Conservation (phyloP, 2,888 invertebrate species). For the Hirtodrosophila cameraria region DNA sequence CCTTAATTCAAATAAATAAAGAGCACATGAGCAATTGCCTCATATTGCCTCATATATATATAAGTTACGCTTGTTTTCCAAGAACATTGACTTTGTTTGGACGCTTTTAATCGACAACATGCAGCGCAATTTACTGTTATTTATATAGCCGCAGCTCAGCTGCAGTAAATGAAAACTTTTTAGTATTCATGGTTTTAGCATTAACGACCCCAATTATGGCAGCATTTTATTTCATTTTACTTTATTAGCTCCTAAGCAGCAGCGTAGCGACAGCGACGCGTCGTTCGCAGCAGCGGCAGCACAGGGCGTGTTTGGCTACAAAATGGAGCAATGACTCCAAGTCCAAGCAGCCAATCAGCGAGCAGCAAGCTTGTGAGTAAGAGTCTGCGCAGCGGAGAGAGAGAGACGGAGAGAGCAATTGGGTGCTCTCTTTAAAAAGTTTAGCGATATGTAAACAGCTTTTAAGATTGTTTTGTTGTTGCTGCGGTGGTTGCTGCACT, state of each 20-base stretch:
- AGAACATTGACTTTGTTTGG: neutral
- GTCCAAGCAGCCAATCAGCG: conserved; percentile 50
- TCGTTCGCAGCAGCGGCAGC: conserved; percentile 8
- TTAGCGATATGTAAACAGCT: conserved; percentile 26
- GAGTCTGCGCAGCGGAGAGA: conserved; percentile 36
- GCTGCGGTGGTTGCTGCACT: conserved; percentile 20
- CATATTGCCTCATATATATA: too few relatives aligned
- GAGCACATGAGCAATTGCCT: too few relatives aligned
- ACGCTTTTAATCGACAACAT: too few relatives aligned
- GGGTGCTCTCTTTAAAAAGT: conserved; percentile 13
- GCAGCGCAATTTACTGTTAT: conserved; percentile 45
- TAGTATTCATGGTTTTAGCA: conserved; percentile 76
- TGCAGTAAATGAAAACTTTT: conserved; percentile 64
- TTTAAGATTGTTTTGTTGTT: conserved; percentile 31
- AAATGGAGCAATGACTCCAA: conserved; percentile 65
- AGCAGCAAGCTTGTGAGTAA: conserved; percentile 1
- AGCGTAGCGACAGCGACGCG: conserved; percentile 4
- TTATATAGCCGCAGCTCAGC: conserved; percentile 40
- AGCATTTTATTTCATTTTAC: conserved; percentile 69
- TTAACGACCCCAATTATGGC: conserved; percentile 77
- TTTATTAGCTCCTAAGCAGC: conserved; percentile 60
- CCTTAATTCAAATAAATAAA: too few relatives aligned
- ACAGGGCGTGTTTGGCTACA: conserved; percentile 52
- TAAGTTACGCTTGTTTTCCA: too few relatives aligned
- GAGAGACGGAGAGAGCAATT: conserved; percentile 16